These are phyloP conservation scores for Tadarida brasiliensis DNA, from an alignment of 2,797 vertebrate genomes.

Conservation along the genomic window DNA sequence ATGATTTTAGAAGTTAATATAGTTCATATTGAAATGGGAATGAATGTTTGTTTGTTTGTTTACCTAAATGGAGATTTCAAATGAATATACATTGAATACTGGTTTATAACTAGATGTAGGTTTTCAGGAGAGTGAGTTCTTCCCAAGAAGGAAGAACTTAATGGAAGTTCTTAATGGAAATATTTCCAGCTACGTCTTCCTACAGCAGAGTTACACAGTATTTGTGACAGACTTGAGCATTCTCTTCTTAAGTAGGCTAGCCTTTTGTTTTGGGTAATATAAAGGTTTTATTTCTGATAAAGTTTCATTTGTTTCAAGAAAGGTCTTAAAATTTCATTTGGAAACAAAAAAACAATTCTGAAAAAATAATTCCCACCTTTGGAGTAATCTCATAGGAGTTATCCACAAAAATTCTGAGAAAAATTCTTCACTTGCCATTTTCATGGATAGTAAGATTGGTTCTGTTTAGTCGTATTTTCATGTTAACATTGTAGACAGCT, in stretches of 20 bases:
- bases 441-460: slow-evolving; percentile 24
- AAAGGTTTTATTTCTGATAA: slow-evolving; percentile 58
- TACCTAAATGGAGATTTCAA: slow-evolving; percentile 21
- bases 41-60: not conserved
- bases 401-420: not conserved
- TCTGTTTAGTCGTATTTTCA: slow-evolving; percentile 61
- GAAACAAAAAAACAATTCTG: slow-evolving; percentile 57
- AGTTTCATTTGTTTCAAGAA: slow-evolving; percentile 45
- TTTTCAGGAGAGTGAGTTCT: not conserved
- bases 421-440: slow-evolving; percentile 11
- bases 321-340: slow-evolving; percentile 56
- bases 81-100: not conserved
- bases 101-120: not conserved
- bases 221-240: slow-evolving; percentile 4
- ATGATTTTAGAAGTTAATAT: slow-evolving; percentile 19
- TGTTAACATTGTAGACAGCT: slow-evolving; percentile 55
- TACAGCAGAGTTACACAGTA: not conserved
- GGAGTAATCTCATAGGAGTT: slow-evolving; percentile 42
- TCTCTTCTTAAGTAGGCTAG: not conserved
- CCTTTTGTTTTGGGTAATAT: slow-evolving; percentile 34
- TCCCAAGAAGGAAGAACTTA: no score
- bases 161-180: no score
- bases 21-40: not conserved
- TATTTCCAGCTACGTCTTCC: slow-evolving; percentile 16
- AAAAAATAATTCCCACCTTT: slow-evolving; percentile 5